Percentiles rank a stretch among this genome's conserved stretches.
These are phyloP conservation scores for Mythimna impura DNA, from an alignment of 2,888 invertebrate species.

Conservation along the genomic window DNA sequence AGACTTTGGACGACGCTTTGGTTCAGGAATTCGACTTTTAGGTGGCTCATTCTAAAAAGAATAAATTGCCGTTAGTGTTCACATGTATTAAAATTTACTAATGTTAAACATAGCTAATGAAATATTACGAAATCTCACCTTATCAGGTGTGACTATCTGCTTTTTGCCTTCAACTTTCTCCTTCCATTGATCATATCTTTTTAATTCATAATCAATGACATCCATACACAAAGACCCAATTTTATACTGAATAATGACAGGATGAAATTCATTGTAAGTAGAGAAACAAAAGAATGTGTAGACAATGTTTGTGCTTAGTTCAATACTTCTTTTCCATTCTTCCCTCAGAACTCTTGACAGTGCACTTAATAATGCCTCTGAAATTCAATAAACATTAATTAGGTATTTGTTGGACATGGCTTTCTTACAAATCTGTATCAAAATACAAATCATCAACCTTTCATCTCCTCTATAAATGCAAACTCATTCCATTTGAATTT, in stretches of 20 bases:
- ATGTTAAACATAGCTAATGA: not conserved
- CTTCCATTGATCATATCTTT: constrained; percentile 98
- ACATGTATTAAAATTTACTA: not conserved
- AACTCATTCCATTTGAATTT: not conserved
- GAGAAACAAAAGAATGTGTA: constrained; percentile 99
- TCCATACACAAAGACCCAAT: constrained; percentile 99
- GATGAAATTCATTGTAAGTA: constrained; percentile 98
- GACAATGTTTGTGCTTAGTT: constrained; percentile 98
- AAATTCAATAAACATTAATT: constrained; percentile 61
- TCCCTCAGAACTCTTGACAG: constrained; percentile 98
- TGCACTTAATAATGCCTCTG: constrained; percentile 98
- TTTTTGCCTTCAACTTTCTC: constrained; percentile 90
- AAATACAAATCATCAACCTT: not conserved
- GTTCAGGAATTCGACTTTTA: constrained; percentile 93
- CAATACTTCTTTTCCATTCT: constrained; percentile 99
- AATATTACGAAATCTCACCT: constrained; percentile 71
- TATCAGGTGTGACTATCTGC: constrained; percentile 84
- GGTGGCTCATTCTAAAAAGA: constrained; percentile 91
- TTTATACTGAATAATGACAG: constrained; percentile 98
- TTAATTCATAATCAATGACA: constrained; percentile 98
- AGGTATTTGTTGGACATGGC: not conserved
- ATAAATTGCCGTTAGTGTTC: not conserved
- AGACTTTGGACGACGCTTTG: constrained; percentile 94
- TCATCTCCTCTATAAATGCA: not conserved
- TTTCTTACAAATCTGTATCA: not conserved